Evolutionary conservation across 2,797 vertebrate species (phyloP).

Genomic region (Malacoctenus gilli): DNA sequence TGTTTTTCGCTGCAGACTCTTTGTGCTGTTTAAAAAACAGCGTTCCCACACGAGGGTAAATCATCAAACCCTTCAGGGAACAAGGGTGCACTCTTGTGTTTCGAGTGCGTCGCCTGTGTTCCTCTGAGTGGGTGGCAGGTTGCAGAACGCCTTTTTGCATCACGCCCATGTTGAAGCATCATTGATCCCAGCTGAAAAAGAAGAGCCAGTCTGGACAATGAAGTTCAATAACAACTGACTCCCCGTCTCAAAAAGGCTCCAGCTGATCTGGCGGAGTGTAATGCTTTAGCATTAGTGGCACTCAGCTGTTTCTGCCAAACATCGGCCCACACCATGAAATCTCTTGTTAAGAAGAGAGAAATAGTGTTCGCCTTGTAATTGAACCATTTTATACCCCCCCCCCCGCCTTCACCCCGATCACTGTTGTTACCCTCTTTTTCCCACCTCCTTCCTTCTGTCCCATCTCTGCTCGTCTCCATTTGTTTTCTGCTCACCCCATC

Average conservation of each 20-base stretch:
- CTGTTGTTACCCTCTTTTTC: slow-evolving; percentile 65
- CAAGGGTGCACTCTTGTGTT: slow-evolving; percentile 15
- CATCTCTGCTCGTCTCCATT: slow-evolving; percentile 83
- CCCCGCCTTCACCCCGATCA: slow-evolving; percentile 52
- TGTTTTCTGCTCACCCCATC: slow-evolving; percentile 59
- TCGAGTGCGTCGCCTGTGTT: slow-evolving; percentile 13
- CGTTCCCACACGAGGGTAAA: slow-evolving; percentile 8
- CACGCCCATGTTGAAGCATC: slow-evolving; percentile 92
- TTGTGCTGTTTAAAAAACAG: background rate
- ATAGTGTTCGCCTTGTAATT: slow-evolving; percentile 99
- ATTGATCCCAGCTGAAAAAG: slow-evolving; percentile 98
- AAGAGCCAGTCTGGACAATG: slow-evolving; percentile 93
- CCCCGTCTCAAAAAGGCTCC: slow-evolving; percentile 88
- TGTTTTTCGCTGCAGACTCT: no score
- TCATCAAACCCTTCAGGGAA: slow-evolving; percentile 19
- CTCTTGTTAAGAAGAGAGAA: slow-evolving; percentile 99
- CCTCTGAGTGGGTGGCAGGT: slow-evolving; percentile 81
- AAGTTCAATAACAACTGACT: slow-evolving; percentile 96
- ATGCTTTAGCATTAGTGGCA: slow-evolving; percentile 93
- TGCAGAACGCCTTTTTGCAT: slow-evolving; percentile 88
- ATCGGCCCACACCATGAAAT: slow-evolving; percentile 97
- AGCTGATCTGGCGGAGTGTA: slow-evolving; percentile 89
- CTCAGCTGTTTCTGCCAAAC: slow-evolving; percentile 97
- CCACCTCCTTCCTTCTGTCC: slow-evolving; percentile 71
- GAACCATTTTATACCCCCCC: slow-evolving; percentile 96